Evolutionary conservation across 2,113 vertebrate species (phyloP).

Genomic region (Cyphomyrus plagiostoma): DNA sequence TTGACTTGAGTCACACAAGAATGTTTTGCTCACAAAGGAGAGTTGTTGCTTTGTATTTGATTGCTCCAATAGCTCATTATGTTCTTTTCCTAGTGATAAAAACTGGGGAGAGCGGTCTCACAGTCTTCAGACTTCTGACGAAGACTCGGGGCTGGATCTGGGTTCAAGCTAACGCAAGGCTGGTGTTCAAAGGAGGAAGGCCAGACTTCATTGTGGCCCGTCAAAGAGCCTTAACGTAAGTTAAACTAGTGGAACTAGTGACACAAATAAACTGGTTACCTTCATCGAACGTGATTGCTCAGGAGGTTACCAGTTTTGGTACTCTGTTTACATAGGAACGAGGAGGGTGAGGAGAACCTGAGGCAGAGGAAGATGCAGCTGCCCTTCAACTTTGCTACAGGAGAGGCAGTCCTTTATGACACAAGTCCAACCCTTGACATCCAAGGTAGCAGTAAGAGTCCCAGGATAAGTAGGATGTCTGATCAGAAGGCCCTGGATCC

Average conservation of each 20-base stretch:
- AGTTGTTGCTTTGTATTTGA: neutral
- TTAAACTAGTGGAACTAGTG: constrained; percentile 20
- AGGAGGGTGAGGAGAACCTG: constrained; percentile 72
- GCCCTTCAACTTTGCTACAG: constrained; percentile 64
- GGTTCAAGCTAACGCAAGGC: constrained; percentile 68
- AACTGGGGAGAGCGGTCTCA: constrained; percentile 66
- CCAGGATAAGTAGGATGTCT: constrained; percentile 22
- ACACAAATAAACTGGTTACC: too few relatives aligned
- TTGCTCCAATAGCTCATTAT: neutral
- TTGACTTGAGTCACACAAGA: neutral
- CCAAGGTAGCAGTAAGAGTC: constrained; percentile 17
- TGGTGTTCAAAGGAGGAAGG: constrained; percentile 64
- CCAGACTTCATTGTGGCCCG: constrained; percentile 67
- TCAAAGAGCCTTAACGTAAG: constrained; percentile 66
- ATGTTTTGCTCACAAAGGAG: neutral
- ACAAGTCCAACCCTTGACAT: constrained; percentile 42
- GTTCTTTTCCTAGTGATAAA: constrained; percentile 61
- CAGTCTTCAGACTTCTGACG: constrained; percentile 66
- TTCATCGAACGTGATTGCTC: neutral
- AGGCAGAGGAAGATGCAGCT: constrained; percentile 58
- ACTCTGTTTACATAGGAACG: constrained; percentile 47
- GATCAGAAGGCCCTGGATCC: constrained; percentile 33
- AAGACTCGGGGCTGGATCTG: constrained; percentile 67
- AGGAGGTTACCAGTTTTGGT: neutral
- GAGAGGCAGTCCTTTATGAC: constrained; percentile 67